These are phyloP conservation scores for Pogonophryne albipinna DNA, from an alignment of 2,797 vertebrate species.

Conservation along the genomic window DNA sequence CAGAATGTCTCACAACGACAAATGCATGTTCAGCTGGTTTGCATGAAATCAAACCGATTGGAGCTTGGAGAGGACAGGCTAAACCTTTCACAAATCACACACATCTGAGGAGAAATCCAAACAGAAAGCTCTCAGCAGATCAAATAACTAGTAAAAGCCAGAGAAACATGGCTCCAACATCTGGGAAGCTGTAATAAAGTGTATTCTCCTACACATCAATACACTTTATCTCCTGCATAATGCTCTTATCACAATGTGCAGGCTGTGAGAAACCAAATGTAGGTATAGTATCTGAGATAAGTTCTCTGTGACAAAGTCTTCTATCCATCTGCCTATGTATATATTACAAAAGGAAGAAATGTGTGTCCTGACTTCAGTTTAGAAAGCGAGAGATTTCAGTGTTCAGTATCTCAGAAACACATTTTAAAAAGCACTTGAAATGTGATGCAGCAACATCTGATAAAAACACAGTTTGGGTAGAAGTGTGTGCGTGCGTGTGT, in stretches of 20 bases:
- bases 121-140: too few relatives aligned
- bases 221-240: neutral
- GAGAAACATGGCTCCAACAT: neutral
- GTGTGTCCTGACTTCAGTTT: constrained; percentile 10
- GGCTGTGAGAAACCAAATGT: neutral
- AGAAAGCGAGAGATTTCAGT: neutral
- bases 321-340: neutral
- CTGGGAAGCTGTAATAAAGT: neutral
- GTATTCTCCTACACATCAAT: neutral
- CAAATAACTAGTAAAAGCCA: too few relatives aligned
- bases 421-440: constrained; percentile 8
- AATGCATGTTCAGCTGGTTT: too few relatives aligned
- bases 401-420: neutral
- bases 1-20: too few relatives aligned
- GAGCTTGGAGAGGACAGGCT: too few relatives aligned
- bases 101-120: too few relatives aligned
- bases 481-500: neutral
- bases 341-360: constrained; percentile 12
- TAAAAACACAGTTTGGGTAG: neutral
- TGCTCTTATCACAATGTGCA: neutral
- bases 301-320: neutral
- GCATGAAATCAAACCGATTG: too few relatives aligned
- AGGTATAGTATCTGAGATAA: neutral
- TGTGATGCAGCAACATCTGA: neutral
- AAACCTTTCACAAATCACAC: too few relatives aligned